phyloP scores from a whole-genome alignment of 2,888 invertebrate genomes.

The Melanchra persicariae region DNA sequence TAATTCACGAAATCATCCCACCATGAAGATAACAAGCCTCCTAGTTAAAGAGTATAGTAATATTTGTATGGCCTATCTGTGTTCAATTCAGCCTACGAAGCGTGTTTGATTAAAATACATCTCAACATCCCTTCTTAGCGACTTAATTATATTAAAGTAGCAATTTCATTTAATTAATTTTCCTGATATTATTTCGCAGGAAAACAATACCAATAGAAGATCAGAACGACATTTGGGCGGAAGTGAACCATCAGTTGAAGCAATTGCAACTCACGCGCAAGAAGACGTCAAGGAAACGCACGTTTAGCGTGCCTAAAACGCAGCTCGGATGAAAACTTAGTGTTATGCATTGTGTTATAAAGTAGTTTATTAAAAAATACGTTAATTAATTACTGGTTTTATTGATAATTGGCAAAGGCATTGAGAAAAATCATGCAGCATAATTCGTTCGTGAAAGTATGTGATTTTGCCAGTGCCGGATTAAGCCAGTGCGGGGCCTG shows the following conservation, averaged over 20 bases:
- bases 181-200: conserved; percentile 81
- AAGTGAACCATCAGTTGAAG: conserved; percentile 94
- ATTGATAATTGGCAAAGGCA: background rate
- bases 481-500: too few species aligned
- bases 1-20: too few species aligned
- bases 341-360: conserved; percentile 31
- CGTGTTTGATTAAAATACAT: too few species aligned
- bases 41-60: too few species aligned
- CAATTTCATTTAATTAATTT: background rate
- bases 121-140: too few species aligned
- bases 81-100: too few species aligned
- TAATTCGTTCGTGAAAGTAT: too few species aligned
- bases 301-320: conserved; percentile 79
- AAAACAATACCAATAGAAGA: conserved; percentile 97
- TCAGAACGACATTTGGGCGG: conserved; percentile 95
- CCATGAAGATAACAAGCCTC: too few species aligned
- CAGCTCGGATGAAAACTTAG: conserved; percentile 78
- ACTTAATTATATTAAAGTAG: too few species aligned
- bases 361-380: conserved; percentile 61
- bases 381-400: conserved; percentile 21
- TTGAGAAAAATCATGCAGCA: background rate
- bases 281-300: conserved; percentile 84
- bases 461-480: too few species aligned
- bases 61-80: too few species aligned
- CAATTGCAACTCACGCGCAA: conserved; percentile 92